These are phyloP conservation scores for Sebastolobus altivelis DNA, from an alignment of 2,797 vertebrate genomes.

Conservation along the genomic window DNA sequence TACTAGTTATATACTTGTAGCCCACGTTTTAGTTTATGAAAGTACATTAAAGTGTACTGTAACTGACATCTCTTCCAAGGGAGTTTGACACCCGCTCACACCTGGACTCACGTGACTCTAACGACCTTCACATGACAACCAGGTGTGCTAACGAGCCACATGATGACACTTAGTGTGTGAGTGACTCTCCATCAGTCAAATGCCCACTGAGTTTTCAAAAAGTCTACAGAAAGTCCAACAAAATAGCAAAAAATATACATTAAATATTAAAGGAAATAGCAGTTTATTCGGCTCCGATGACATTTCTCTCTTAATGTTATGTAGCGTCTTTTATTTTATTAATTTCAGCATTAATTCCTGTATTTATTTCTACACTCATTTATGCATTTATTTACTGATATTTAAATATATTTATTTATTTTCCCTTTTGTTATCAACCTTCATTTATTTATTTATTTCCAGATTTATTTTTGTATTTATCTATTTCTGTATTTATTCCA, in stretches of 20 bases:
- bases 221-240: background rate
- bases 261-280: background rate
- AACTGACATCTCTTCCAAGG: background rate
- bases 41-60: too few species aligned
- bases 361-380: too few species aligned
- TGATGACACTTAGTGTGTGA: background rate
- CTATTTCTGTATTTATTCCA: too few species aligned
- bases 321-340: too few species aligned
- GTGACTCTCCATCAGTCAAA: background rate
- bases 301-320: background rate
- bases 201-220: background rate
- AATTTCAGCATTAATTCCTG: too few species aligned
- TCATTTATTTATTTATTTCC: too few species aligned
- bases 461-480: too few species aligned
- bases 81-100: background rate
- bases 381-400: too few species aligned
- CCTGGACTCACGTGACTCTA: background rate
- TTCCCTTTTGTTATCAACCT: rapidly evolving
- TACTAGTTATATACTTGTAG: too few species aligned
- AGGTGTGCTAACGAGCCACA: background rate
- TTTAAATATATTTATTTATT: too few species aligned
- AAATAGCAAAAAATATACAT: background rate
- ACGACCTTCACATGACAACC: background rate
- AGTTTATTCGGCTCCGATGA: background rate
- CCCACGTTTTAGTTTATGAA: too few species aligned